Conservation (phyloP, 2,113 vertebrate genomes). For the Mastomys natalensis region DNA sequence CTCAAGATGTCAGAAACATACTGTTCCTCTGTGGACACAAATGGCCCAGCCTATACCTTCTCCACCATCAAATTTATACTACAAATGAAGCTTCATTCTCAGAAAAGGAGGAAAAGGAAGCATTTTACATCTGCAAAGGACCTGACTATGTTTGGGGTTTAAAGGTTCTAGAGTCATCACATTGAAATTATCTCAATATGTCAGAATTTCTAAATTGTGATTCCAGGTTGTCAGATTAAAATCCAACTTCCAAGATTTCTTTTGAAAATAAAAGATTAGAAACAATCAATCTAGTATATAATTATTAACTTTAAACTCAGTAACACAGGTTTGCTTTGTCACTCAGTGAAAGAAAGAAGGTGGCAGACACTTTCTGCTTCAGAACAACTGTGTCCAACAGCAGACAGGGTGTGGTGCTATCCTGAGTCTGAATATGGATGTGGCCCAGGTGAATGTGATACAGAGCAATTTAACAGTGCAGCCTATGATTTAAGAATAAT, state of each 20-base stretch:
- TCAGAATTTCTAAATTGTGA: background rate
- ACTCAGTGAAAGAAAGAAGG: background rate
- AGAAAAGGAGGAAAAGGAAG: background rate
- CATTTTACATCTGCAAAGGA: background rate
- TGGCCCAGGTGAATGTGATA: too few species aligned
- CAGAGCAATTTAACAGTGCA: background rate
- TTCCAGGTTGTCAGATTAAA: background rate
- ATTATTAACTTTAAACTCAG: background rate
- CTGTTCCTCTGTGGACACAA: constrained; percentile 92
- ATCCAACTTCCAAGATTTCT: constrained; percentile 1
- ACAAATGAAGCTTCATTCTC: constrained; percentile 4
- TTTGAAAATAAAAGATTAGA: constrained; percentile 18
- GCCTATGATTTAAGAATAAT: background rate
- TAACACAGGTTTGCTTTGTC: background rate
- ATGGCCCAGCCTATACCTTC: background rate
- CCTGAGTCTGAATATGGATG: background rate
- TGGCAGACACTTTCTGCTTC: rapidly evolving
- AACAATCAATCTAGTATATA: background rate
- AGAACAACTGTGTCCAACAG: rapidly evolving
- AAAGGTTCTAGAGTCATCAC: background rate
- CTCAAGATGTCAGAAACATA: constrained; percentile 94
- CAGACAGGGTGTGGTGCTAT: rapidly evolving
- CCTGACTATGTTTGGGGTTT: background rate
- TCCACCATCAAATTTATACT: background rate
- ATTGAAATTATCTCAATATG: background rate